Evolutionary conservation across 2,797 vertebrate genomes (phyloP).

Genomic region (Tauraco hartlaubi): DNA sequence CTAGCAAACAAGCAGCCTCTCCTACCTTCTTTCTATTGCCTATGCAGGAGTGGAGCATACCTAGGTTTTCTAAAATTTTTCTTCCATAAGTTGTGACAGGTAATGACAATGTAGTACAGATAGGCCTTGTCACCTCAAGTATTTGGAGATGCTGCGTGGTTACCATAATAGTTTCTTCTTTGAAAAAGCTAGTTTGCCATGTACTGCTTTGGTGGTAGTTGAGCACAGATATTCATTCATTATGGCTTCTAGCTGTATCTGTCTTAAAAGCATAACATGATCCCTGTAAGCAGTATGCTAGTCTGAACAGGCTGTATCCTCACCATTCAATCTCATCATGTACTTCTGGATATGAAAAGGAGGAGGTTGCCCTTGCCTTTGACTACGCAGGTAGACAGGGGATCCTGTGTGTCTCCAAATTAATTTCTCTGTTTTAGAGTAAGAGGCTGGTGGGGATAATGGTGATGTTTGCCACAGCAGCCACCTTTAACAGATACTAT

Average conservation of each 20-base stretch:
- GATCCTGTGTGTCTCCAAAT: not conserved
- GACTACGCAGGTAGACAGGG: not conserved
- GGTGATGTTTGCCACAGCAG: not conserved
- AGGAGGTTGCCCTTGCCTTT: not conserved
- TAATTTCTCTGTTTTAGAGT: not conserved
- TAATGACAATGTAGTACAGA: not conserved
- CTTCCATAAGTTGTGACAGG: not conserved
- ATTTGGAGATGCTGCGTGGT: not conserved
- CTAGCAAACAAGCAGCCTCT: not conserved
- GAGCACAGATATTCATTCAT: not conserved
- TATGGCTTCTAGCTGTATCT: not conserved
- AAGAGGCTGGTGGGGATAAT: not conserved
- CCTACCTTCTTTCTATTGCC: not conserved
- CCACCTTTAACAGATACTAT: not conserved
- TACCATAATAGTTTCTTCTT: not conserved
- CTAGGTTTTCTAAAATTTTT: not conserved
- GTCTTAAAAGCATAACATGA: not conserved
- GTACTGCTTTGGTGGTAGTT: not conserved
- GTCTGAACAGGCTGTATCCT: not conserved
- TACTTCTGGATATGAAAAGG: not conserved
- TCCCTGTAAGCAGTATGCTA: not conserved
- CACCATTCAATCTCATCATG: not conserved
- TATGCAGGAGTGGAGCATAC: not conserved
- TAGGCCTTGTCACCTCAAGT: not conserved
- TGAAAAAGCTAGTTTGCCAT: not conserved